Evolutionary conservation across 2,888 invertebrate genomes (phyloP), one percentile per base, ranked within the genome.

Genomic region (Tenthredo mesomela): DNA sequence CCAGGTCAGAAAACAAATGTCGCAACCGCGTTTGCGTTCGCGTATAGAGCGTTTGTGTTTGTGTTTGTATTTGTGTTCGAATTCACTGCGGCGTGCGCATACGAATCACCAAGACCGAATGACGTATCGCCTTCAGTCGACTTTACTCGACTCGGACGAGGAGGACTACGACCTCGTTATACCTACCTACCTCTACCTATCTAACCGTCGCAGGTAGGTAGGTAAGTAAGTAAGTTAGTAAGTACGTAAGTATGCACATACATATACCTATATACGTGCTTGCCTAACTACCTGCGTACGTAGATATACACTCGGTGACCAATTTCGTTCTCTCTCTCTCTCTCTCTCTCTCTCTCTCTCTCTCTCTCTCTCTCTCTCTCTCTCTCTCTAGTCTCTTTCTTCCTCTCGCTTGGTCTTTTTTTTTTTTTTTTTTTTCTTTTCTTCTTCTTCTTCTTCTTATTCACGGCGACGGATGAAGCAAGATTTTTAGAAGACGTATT

Each of bases 1-100:
- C 88, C 90, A 91, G 91, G 91, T 91, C 91, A 90, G 89, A 90
- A 91, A 91, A 91, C 90, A 91, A 91, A 90, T 91, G 90, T 91
- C 89, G 91, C 89, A 91, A 91, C 9, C 58, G 40, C 40, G 5
- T 80, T 80, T n/a, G 21, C 29, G 61, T 37, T 37, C 40, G 37
- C 15, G 29, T 80, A 29, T 1, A 6, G n/a, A 2, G 15, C 29
- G 15, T 54, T 9, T n/a, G 33, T 33, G 33, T 33, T 33, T 33
- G 18, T n/a, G 7, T 54, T 21, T 33, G 18, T 67, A 15, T 67
- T 67, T 33, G 25, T 7, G 40, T 37, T 73, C 71, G 71, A 40
- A 40, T 43, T 43, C 43, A 43, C n/a, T n/a, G n/a, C 43, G 10
- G n/a, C 43, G 71, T 21, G 40, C 71, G 71, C 43, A 73, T 73